Evolutionary conservation across 1,140 invertebrate genomes (phyloP).

Genomic region (Drosophila obscura): DNA sequence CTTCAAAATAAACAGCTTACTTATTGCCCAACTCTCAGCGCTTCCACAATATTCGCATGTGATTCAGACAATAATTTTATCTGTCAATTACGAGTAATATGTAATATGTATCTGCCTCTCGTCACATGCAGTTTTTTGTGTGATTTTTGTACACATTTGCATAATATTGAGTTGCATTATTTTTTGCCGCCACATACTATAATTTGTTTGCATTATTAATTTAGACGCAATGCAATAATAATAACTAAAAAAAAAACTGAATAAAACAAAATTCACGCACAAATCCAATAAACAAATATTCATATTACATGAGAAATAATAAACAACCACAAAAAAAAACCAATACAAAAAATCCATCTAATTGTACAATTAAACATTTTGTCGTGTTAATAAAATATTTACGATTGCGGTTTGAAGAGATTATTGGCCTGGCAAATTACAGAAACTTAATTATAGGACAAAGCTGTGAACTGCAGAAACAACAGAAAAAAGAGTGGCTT

Average conservation of each 20-base stretch:
- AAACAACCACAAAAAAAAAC: conserved; percentile 12
- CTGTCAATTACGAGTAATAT: conserved; percentile 6
- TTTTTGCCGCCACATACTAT: conserved; percentile 53
- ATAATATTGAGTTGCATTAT: conserved; percentile 37
- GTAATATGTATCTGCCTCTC: conserved; percentile 7
- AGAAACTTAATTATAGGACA: conserved; percentile 72
- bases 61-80: conserved; percentile 22
- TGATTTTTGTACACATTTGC: conserved; percentile 17
- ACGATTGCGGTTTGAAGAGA: conserved; percentile 61
- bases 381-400: conserved; percentile 80
- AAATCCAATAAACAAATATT: conserved; percentile 61
- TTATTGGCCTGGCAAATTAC: conserved; percentile 68
- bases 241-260: conserved; percentile 25
- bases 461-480: neutral
- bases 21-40: neutral
- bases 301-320: conserved; percentile 34
- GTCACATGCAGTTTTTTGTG: conserved; percentile 20
- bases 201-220: conserved; percentile 78
- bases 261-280: conserved; percentile 14
- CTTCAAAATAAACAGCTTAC: conserved; percentile 4
- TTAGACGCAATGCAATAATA: conserved; percentile 52
- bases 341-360: conserved; percentile 50
- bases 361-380: conserved; percentile 75
- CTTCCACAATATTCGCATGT: neutral
- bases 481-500: conserved; percentile 25